phyloP scores from a whole-genome alignment of 2,113 vertebrate species.

The Triplophysa rosa region DNA sequence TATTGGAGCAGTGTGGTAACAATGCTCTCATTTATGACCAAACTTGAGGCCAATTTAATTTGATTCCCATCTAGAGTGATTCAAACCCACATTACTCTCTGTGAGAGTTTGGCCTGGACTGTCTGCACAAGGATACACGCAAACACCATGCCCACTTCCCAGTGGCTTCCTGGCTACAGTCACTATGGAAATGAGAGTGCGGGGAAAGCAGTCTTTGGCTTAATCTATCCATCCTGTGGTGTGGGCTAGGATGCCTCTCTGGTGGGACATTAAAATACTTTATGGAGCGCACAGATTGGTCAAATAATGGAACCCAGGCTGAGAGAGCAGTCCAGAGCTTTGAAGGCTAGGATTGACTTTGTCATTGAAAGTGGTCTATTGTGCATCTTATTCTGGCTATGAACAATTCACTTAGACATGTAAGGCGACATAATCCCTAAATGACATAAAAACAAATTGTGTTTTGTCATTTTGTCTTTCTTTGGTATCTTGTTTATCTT shows the following conservation, averaged over 20 bases:
- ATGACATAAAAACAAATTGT: no score
- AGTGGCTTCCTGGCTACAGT: neutral
- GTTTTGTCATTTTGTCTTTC: no score
- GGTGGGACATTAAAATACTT: constrained; percentile 1
- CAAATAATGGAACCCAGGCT: neutral
- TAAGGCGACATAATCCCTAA: no score
- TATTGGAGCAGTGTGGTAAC: no score
- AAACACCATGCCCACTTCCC: neutral
- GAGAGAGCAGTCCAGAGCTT: neutral
- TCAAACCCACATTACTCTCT: constrained; percentile 12
- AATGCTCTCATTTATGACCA: neutral
- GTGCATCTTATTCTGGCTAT: neutral
- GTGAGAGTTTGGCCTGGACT: neutral
- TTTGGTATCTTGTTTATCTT: neutral
- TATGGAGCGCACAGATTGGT: neutral
- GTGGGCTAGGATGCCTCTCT: neutral
- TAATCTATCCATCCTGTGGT: neutral
- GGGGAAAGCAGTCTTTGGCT: neutral
- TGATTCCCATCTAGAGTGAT: neutral
- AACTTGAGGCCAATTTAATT: constrained; percentile 12
- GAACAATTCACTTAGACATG: neutral
- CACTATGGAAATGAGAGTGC: neutral
- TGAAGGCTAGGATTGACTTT: neutral
- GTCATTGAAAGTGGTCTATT: no score
- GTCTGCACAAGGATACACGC: neutral